A percentile compares a stretch with the other conserved stretches of the same genome.
These are phyloP conservation scores for Mus musculus DNA, from an alignment of 2,113 vertebrate species.

Conservation along the genomic window DNA sequence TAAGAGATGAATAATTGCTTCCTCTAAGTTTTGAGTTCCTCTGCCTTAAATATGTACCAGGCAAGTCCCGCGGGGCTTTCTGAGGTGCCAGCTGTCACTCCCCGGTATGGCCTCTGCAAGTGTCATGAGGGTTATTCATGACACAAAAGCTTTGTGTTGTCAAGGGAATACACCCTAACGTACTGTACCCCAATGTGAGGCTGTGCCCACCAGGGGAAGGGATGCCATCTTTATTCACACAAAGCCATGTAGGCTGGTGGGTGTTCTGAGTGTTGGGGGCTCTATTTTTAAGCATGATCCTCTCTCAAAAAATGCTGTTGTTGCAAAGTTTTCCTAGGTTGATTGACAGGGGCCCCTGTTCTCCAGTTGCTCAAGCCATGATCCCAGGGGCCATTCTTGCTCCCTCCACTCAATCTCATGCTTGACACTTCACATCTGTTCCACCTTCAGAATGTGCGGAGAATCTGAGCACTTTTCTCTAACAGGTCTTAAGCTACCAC, in stretches of 20 bases:
- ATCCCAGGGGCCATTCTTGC: not conserved
- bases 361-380: not conserved
- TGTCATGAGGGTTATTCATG: not conserved
- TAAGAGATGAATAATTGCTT: not conserved
- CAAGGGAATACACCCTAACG: not conserved
- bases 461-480: not conserved
- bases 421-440: not conserved
- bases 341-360: not conserved
- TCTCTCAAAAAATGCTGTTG: not conserved
- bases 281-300: not conserved
- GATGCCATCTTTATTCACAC: not conserved
- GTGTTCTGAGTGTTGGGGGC: not conserved
- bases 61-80: not conserved
- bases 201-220: not conserved
- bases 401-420: not conserved
- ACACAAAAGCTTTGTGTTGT: rapidly evolving
- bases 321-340: not conserved
- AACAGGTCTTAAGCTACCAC: not conserved
- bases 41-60: not conserved
- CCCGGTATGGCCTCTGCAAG: not conserved
- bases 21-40: not conserved
- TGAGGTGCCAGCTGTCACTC: not conserved
- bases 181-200: not conserved
- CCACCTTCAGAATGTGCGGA: not conserved
- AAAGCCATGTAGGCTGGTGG: not conserved